Evolutionary conservation across 1,140 invertebrate species (phyloP).

Genomic region (Caerostris darwini): DNA sequence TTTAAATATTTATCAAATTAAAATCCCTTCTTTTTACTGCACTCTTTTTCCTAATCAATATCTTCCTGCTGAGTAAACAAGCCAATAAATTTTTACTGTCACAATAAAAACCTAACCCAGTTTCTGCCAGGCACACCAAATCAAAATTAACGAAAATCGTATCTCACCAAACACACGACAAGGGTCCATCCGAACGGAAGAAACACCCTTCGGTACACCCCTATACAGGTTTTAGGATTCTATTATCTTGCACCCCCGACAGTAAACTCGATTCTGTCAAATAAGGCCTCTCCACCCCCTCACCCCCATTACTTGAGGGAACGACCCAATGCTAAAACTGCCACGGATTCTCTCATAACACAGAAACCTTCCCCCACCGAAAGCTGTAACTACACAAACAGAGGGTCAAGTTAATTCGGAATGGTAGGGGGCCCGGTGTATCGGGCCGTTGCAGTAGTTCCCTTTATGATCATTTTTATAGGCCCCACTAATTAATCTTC

Average conservation of each 20-base stretch:
- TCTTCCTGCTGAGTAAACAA: background rate
- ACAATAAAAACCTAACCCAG: constrained; percentile 10
- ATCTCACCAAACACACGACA: background rate
- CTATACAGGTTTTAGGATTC: constrained; percentile 35
- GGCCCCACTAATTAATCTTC: constrained; percentile 56
- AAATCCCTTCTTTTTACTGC: background rate
- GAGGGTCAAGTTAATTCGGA: constrained; percentile 59
- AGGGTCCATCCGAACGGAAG: background rate
- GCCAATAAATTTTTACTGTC: constrained; percentile 14
- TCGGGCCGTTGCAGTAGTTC: constrained; percentile 1
- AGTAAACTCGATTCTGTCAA: constrained; percentile 33
- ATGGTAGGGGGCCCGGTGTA: background rate
- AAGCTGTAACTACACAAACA: constrained; percentile 53
- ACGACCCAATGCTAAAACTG: constrained; percentile 42
- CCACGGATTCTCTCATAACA: constrained; percentile 11
- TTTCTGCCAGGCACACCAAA: background rate
- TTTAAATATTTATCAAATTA: background rate
- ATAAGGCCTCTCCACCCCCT: background rate
- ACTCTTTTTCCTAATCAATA: background rate
- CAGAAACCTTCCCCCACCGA: background rate
- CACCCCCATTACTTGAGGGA: background rate
- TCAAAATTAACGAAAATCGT: constrained; percentile 27
- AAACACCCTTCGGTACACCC: background rate
- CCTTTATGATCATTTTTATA: constrained; percentile 66
- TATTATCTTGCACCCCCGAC: constrained; percentile 46